Base-by-base conservation (phyloP, 1,140 invertebrate genomes). In the Aphaenogaster floridana region DNA sequence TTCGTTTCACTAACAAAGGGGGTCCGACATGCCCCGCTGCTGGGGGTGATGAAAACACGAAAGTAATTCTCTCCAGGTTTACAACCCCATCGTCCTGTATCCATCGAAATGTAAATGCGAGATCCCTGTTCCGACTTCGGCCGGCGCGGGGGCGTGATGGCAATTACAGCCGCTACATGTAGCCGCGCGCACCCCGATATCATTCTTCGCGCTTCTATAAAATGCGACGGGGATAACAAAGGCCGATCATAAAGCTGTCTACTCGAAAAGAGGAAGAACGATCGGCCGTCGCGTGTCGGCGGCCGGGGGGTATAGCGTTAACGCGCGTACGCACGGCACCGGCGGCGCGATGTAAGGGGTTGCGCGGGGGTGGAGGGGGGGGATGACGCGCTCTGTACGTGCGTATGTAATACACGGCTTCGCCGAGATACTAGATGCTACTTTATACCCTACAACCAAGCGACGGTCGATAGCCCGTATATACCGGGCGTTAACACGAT, bases 401-500 rank as follows among this genome's bases (percentile, higher is more conserved):
- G 52, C 42, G 68, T 80, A 71, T 80, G 86, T 86, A 71, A 85
- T 88, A 86, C 89, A 88, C 76, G 39, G 89, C 80, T 77, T 90
- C 86, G 48, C 63, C 59, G 59, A 61, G 88, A 83, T 78, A 89
- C 76, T 81, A 90, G 77, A 83, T 76, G 90, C 86, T 90, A 91
- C 89, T 91, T 91, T 91, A 85, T 91, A 85, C 88, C 89, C 69
- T 86, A 52, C 71, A 63, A 45, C 69, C 71, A 48, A 83, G 71
- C 42, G 61, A 76, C 89, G 89, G 87, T 91, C 90, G 89, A 91
- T 91, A 91, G 69, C 77, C 50, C 86, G 88, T 88, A 86, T 50
- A 79, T 50, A 59, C 36, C 72, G 61, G 80, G 90, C 90, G 89
- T 91, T 90, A 91, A 91, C 89, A 87, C 87, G 90, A 91, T 91